These are phyloP conservation scores for Columba guinea DNA, from an alignment of 2,797 vertebrate genomes.

Conservation along the genomic window DNA sequence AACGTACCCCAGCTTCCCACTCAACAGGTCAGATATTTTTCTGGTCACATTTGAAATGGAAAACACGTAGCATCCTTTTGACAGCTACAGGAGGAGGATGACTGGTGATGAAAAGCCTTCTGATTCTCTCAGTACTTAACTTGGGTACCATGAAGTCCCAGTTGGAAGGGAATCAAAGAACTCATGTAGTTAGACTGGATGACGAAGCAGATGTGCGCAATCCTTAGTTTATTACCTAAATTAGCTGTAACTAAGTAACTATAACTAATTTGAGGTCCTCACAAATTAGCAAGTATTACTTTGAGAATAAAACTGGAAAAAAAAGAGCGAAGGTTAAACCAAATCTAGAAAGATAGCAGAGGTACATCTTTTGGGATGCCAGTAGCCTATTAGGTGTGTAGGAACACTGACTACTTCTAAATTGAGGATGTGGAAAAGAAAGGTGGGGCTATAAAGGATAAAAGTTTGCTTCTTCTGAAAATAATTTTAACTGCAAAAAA, in stretches of 20 bases:
- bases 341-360: neutral
- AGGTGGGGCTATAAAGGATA: neutral
- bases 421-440: neutral
- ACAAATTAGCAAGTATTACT: neutral
- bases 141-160: neutral
- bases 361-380: neutral
- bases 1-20: neutral
- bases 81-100: neutral
- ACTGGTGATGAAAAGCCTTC: neutral
- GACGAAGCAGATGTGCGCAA: neutral
- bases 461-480: neutral
- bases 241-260: neutral
- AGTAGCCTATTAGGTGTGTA: neutral
- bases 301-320: neutral
- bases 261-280: neutral
- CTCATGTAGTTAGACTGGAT: neutral
- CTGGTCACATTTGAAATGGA: neutral
- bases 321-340: neutral
- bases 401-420: neutral
- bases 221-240: neutral
- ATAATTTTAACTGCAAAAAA: neutral
- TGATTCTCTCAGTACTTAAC: neutral
- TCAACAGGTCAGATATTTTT: neutral
- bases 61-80: neutral
- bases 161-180: neutral